Evolutionary conservation across 2,797 vertebrate species (phyloP).

Genomic region (Rhabdophis nuchalis): DNA sequence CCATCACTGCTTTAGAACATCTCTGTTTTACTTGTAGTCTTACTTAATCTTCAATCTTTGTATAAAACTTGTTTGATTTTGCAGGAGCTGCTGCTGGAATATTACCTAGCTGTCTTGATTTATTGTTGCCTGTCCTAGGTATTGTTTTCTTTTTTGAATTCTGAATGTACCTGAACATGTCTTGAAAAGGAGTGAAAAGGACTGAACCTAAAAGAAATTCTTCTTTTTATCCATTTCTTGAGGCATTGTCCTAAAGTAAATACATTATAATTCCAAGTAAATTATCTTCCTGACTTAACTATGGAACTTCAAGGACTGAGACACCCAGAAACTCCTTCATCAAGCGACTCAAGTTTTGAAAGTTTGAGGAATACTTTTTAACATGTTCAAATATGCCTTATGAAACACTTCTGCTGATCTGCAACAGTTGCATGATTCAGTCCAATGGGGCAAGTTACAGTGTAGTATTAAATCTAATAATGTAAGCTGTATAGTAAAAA

Average conservation of each 20-base stretch:
- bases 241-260: conserved; percentile 75
- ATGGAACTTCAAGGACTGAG: conserved; percentile 74
- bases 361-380: conserved; percentile 83
- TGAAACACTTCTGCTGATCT: conserved; percentile 86
- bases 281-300: conserved; percentile 68
- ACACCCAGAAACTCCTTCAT: conserved; percentile 82
- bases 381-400: conserved; percentile 99
- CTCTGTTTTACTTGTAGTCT: not conserved
- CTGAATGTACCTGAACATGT: conserved; percentile 86
- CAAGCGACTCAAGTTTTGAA: conserved; percentile 82
- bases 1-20: not conserved
- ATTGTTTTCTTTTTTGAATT: conserved; percentile 80
- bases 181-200: conserved; percentile 74
- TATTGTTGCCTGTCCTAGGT: conserved; percentile 76
- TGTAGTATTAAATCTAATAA: conserved; percentile 76
- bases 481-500: conserved; percentile 78
- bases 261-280: conserved; percentile 67
- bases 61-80: conserved; percentile 33
- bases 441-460: conserved; percentile 76
- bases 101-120: conserved; percentile 67
- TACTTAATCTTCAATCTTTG: not conserved
- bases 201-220: conserved; percentile 75
- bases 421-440: conserved; percentile 85
- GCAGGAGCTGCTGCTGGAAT: conserved; percentile 73
- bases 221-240: conserved; percentile 75